A percentile compares a stretch with the other conserved stretches of the same genome.
phyloP scores from a whole-genome alignment of 1,140 invertebrate genomes.

The Centruroides vittatus region DNA sequence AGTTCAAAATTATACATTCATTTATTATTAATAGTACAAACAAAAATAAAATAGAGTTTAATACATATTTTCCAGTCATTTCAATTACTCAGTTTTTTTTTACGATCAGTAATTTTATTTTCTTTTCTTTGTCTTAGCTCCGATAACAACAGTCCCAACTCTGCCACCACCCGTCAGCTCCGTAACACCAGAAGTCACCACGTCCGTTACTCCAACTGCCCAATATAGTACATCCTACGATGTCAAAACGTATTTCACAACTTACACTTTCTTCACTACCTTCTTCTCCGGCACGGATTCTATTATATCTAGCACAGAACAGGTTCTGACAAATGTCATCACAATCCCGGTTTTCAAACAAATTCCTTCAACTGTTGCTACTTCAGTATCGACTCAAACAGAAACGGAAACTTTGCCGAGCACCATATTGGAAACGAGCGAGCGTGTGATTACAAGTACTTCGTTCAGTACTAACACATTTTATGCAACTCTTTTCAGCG shows the following conservation, averaged over 20 bases:
- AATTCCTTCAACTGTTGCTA: neutral
- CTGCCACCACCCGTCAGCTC: conserved; percentile 16
- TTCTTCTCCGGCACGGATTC: conserved; percentile 67
- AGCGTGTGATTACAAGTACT: conserved; percentile 16
- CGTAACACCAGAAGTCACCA: conserved; percentile 20
- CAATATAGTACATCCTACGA: conserved; percentile 6
- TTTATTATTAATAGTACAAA: neutral
- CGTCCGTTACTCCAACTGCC: conserved; percentile 15
- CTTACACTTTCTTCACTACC: conserved; percentile 65
- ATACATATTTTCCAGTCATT: neutral
- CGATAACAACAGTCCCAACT: conserved; percentile 12
- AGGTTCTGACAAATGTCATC: conserved; percentile 38
- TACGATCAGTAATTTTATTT: no score
- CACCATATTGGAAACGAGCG: conserved; percentile 17
- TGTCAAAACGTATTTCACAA: conserved; percentile 21
- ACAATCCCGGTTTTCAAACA: neutral
- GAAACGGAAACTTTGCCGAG: conserved; percentile 2
- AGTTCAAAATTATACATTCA: neutral
- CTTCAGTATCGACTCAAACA: neutral
- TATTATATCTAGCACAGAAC: conserved; percentile 62
- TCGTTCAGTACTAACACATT: conserved; percentile 21
- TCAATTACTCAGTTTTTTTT: neutral
- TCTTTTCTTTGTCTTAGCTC: conserved; percentile 13
- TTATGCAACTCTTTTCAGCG: conserved; percentile 22
- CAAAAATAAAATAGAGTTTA: neutral